Evolutionary conservation across 1,140 invertebrate species (phyloP), one percentile per base, ranked within the genome.

Genomic region (Solenopsis invicta): DNA sequence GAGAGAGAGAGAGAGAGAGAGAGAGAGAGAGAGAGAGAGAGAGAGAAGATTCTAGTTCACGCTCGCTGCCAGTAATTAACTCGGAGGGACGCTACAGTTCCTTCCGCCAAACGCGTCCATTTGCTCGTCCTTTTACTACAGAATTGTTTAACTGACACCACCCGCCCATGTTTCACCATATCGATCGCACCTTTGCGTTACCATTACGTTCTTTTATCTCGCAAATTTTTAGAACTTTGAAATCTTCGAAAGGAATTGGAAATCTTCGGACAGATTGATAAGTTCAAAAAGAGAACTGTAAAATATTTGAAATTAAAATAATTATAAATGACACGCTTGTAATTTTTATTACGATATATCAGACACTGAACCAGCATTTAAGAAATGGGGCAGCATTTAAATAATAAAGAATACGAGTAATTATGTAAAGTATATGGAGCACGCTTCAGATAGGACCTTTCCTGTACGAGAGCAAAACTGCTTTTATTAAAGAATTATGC

Each of bases 11-110:
- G n/a, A 48, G 61, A 29, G n/a, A 45, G 37, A 67, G 21, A 59
- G 80, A 50, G 62, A 56, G n/a, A 48, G 61, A 29, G n/a, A 45
- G 37, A 67, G n/a, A 67, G 37, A 45, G n/a, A 41, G 37, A 67
- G 37, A 45, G 18, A 67, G 9, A 21, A 67, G 78, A 72, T 72
- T 87, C 87, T 87, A 88, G 88, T 78, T 89, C 76, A 78, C 85
- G 78, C 88, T 88, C 81, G 89, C 89, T 90, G 87, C 78, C 81
- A 76, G 92, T 92, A 95, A 95, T 95, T 94, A 94, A 92, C 92
- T 93, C 86, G 75, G 88, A 89, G 91, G 90, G 92, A 94, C 91
- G 92, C 85, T 86, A 72, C 48, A 85, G 81, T 92, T 92, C 86
- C 89, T 92, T 91, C 90, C 91, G 91, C 90, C 90, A 87, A 87